These are phyloP conservation scores for Drosophila peninsularis DNA, from an alignment of 2,888 invertebrate genomes.

Conservation along the genomic window DNA sequence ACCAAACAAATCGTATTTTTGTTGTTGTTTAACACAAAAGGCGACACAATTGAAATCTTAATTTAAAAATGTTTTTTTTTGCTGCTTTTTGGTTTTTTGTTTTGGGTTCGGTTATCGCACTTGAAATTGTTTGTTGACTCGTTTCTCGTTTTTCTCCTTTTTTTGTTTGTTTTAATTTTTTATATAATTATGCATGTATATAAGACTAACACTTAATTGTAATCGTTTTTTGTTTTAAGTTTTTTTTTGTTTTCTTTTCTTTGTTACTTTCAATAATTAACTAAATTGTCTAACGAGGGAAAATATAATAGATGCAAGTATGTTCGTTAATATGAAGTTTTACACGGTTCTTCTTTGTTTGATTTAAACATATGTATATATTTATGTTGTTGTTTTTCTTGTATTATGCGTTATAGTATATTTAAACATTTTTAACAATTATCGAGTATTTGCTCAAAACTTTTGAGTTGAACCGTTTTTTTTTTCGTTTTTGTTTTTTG, in stretches of 20 bases:
- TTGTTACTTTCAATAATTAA: constrained; percentile 74
- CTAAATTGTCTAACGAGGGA: constrained; percentile 81
- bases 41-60: constrained; percentile 65
- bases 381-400: constrained; percentile 41
- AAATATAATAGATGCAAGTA: constrained; percentile 61
- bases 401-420: constrained; percentile 56
- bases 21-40: constrained; percentile 56
- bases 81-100: constrained; percentile 15
- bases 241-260: constrained; percentile 45
- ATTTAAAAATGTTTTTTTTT: constrained; percentile 47
- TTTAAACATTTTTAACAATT: constrained; percentile 76
- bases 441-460: constrained; percentile 77
- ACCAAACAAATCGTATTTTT: constrained; percentile 42
- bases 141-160: constrained; percentile 45
- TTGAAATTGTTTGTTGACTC: constrained; percentile 49
- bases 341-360: constrained; percentile 47
- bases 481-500: constrained; percentile 40
- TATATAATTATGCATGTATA: constrained; percentile 66
- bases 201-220: constrained; percentile 82
- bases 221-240: constrained; percentile 48
- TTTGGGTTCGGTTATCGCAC: constrained; percentile 51
- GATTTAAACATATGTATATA: constrained; percentile 33
- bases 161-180: constrained; percentile 49
- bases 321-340: constrained; percentile 65
- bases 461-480: constrained; percentile 73